phyloP scores from a whole-genome alignment of 2,797 vertebrate genomes.

The Enteromius unitaeniatus region DNA sequence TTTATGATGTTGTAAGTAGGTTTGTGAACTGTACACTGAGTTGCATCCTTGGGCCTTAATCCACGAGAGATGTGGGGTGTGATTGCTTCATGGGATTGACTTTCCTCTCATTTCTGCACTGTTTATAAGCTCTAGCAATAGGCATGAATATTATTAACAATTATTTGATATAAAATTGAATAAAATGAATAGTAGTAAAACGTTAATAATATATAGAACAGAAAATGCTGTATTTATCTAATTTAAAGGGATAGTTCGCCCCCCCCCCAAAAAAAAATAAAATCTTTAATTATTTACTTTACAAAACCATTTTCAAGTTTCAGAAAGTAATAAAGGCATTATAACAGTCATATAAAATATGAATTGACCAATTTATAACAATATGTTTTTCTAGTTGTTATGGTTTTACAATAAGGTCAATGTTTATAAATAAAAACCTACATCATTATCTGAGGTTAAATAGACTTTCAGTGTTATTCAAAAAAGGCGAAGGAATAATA shows the following conservation, averaged over 20 bases:
- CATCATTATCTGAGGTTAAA: background rate
- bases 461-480: background rate
- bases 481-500: background rate
- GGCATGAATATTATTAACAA: background rate
- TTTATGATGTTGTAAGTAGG: background rate
- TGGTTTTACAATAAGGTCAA: background rate
- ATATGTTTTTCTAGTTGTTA: too few relatives aligned
- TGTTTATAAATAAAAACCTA: background rate
- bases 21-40: conserved; percentile 43
- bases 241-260: background rate
- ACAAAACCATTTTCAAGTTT: background rate
- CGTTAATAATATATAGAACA: background rate
- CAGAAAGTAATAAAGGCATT: background rate
- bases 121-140: conserved; percentile 1
- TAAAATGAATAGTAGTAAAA: background rate
- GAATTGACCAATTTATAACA: background rate
- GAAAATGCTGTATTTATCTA: too few relatives aligned
- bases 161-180: background rate
- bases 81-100: background rate
- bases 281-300: background rate
- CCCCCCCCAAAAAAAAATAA: too few relatives aligned
- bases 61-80: background rate
- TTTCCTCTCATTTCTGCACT: background rate
- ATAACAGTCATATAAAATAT: background rate
- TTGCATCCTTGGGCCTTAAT: conserved; percentile 55